phyloP scores from a whole-genome alignment of 2,797 vertebrate genomes.

The Coranthus polyacanthus region DNA sequence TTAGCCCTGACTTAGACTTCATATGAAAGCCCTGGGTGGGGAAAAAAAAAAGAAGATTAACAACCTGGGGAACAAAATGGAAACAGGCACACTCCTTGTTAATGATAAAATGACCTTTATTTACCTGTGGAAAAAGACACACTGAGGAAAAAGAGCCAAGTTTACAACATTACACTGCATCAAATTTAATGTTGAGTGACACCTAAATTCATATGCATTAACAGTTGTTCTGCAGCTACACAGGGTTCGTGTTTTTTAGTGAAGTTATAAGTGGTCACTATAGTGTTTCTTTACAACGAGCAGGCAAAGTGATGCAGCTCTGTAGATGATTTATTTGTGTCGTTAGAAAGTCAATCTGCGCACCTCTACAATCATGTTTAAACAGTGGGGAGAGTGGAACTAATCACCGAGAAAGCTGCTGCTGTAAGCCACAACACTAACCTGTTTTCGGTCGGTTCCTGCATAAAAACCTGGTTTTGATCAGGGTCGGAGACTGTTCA shows the following conservation, averaged over 20 bases:
- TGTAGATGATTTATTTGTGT: neutral
- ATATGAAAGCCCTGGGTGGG: slow-evolving; percentile 9
- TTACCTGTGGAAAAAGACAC: slow-evolving; percentile 7
- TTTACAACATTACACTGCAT: no score
- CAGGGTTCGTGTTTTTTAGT: slow-evolving; percentile 19
- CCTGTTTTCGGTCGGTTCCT: no score
- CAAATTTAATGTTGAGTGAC: no score
- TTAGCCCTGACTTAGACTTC: slow-evolving; percentile 29
- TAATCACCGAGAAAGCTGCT: neutral
- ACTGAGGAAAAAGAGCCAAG: no score
- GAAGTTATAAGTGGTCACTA: neutral
- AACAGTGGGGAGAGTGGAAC: neutral
- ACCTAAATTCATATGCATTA: no score
- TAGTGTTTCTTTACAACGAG: neutral
- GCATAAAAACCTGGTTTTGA: slow-evolving; percentile 4
- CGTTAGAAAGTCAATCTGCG: neutral
- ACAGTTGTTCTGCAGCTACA: slow-evolving; percentile 5
- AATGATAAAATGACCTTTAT: no score
- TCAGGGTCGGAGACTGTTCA: neutral
- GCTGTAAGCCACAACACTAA: neutral
- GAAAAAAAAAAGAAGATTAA: no score
- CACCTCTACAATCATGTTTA: neutral
- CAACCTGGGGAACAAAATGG: slow-evolving; percentile 25
- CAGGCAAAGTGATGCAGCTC: neutral
- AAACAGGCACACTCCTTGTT: neutral